Base-by-base conservation (phyloP, 2,113 vertebrate species). In the Zosterops japonicus region DNA sequence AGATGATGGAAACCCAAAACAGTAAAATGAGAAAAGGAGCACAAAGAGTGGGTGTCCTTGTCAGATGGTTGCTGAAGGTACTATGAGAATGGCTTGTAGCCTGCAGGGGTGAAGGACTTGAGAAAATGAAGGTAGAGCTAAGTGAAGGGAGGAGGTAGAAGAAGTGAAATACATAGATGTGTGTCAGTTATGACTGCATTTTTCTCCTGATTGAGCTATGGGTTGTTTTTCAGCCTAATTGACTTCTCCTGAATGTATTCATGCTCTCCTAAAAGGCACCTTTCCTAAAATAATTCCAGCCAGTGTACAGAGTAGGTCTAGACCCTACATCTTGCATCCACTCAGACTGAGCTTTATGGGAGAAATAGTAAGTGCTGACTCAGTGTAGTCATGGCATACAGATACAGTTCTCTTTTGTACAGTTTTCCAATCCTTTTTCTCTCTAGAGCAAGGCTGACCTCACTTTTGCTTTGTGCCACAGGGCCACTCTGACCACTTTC, bases 331-430 rank as follows among this genome's bases (percentile, higher is more conserved):
- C 35, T 68, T 68, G 3, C 29, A 35, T 41, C 21, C 18, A 11
- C 46, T 60, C 16, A 44, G 28, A 41, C 2, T 24, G n/a, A 77
- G 29, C 2, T 69, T 56, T 39, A 21, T 35, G 12, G 23, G 15
- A 60, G 25, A 78, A 78, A 65, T 41, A 9, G 0, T 21, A 68
- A n/a, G 27, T 15, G 13, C 23, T 69, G 64, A 69, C 2, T 52
- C 23, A 7, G 17, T 12, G 6, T 20, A 63, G 28, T 31, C 10
- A 16, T 71, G 56, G 39, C 0, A 0, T 41, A 68, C 11, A 68
- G 35, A 35, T 3, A 5, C 33, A 39, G 12, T 8, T 27, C 4
- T 11, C 12, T 42, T 79, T 24, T 31, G 24, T 27, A 39, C 5
- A 22, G 0, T 2, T 47, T 92, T 84, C 35, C 5, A n/a, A 28